Base-by-base conservation (phyloP, 2,888 invertebrate genomes). In the Ceratothoa steindachneri region DNA sequence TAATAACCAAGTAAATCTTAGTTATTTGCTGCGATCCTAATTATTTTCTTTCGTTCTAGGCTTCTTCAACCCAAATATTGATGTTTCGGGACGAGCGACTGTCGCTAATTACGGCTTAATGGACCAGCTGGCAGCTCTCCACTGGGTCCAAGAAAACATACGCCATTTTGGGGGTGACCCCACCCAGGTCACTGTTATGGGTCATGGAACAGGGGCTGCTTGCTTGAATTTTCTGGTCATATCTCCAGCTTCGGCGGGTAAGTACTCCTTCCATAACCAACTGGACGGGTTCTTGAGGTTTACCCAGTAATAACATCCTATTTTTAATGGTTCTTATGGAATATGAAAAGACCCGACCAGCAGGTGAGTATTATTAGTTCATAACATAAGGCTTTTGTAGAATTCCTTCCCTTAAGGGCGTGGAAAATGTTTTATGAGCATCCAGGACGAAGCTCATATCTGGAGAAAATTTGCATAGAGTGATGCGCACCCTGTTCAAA, bases 81-180 rank as follows among this genome's bases (percentile, higher is more conserved):
- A 91, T 30, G 67, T 71, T 0, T 51, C 69, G n/a, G 74, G 73
- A 1, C 65, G 64, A 28, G 93, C 93, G 15, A 88, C 93, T 71
- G 93, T 94, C n/a, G 93, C 93, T 30, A 98, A 98, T 88, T 97
- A 95, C 85, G 98, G 97, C 0, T 88, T 98, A 80, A 94, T 97
- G 91, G 98, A 97, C 87, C 95, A 96, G 86, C 93, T 96, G 84
- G 96, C 96, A 0, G 97, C 97, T 0, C 87, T 98, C 66, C 95
- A 96, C 83, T 97, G 87, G 87, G 83, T 88, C 51, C 83, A 85
- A 75, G 85, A 85, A 67, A 87, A 87, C 80, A 85, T 88, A 97
- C 93, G 90, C 5, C 88, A 92, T 77, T 98, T 98, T 85, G 96
- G 96, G 73, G 98, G 97, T 1, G 96, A 97, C 86, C 91, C 94